phyloP scores from a whole-genome alignment of 35 echinoderm and acorn worm species.

The Lytechinus pictus region DNA sequence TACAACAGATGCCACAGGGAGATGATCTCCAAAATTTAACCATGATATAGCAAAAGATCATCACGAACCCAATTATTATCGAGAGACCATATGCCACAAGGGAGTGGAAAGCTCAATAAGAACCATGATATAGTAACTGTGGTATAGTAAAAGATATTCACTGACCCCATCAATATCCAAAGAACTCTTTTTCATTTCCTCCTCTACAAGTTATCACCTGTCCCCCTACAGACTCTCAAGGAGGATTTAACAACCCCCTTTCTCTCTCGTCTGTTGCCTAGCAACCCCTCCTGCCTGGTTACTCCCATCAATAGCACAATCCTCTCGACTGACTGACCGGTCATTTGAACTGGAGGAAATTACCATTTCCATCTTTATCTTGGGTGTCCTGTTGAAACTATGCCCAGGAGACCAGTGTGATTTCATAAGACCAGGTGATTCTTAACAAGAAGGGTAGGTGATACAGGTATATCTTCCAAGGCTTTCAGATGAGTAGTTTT shows the following conservation, averaged over 20 bases:
- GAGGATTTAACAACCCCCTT: not conserved
- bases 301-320: not conserved
- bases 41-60: too few species aligned
- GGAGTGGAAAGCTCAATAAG: not conserved
- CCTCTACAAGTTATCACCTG: not conserved
- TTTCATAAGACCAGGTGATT: not conserved
- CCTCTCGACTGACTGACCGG: not conserved
- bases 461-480: too few species aligned
- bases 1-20: too few species aligned
- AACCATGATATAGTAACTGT: not conserved
- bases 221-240: not conserved
- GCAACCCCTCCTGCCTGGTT: conserved; percentile 7
- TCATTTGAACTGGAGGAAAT: not conserved
- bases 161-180: not conserved
- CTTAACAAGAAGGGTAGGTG: not conserved
- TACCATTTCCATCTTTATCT: not conserved
- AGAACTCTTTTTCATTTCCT: not conserved
- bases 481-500: too few species aligned
- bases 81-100: too few species aligned
- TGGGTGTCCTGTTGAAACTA: not conserved
- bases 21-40: too few species aligned
- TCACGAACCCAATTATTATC: too few species aligned
- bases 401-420: not conserved
- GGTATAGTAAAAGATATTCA: not conserved
- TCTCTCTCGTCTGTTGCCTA: not conserved